phyloP scores from a whole-genome alignment of 1,140 invertebrate genomes.

The Reticulitermes speratus region DNA sequence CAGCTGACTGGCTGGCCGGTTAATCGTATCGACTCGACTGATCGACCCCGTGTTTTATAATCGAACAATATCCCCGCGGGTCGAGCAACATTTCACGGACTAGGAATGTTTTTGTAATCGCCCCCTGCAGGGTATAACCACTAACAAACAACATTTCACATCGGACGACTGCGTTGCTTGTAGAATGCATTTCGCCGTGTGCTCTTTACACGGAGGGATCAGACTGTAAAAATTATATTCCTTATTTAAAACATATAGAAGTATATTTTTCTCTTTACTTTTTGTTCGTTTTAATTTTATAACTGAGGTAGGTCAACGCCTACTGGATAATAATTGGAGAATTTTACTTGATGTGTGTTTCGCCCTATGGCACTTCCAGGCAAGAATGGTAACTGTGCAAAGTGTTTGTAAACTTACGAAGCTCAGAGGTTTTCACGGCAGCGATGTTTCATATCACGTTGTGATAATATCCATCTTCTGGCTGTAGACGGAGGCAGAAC shows the following conservation, averaged over 20 bases:
- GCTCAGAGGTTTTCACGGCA: neutral
- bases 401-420: neutral
- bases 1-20: neutral
- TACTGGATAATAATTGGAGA: slow-evolving; percentile 16
- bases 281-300: neutral
- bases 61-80: slow-evolving; percentile 1
- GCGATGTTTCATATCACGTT: too few relatives aligned
- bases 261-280: neutral
- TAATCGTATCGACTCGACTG: slow-evolving; percentile 2
- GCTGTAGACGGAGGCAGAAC: too few relatives aligned
- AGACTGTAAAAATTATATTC: slow-evolving; percentile 3
- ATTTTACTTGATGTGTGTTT: neutral
- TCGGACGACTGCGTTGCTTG: neutral
- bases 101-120: slow-evolving; percentile 19
- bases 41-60: slow-evolving; percentile 14
- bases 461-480: too few relatives aligned
- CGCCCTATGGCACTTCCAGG: neutral
- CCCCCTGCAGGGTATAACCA: neutral
- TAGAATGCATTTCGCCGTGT: neutral
- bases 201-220: neutral
- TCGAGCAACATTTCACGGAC: slow-evolving; percentile 10
- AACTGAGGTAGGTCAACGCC: neutral
- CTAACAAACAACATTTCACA: slow-evolving; percentile 17
- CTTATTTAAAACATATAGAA: slow-evolving; percentile 5
- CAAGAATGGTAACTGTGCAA: neutral